Evolutionary conservation across 2,113 vertebrate genomes (phyloP), one percentile per base, ranked within the genome.

Genomic region (Chunga burmeisteri): DNA sequence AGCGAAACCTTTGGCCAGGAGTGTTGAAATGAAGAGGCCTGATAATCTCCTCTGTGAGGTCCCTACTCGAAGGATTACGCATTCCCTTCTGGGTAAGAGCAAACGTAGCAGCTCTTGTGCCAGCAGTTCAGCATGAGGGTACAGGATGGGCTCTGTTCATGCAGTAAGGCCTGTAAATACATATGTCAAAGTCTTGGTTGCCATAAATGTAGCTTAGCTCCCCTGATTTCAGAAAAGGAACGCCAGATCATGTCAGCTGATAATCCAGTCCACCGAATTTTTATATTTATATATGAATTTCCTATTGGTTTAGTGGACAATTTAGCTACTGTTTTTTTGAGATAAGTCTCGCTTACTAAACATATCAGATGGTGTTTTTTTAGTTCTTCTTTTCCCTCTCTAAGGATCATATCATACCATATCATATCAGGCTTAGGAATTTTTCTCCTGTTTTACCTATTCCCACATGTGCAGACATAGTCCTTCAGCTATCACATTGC

Each of bases 111-210:
- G 34, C n/a, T 75, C 18, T 56, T 30, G 47, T 40, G 52, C 18
- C 50, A 61, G 53, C 46, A 80, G 49, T 32, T 77, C 44, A 49
- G 50, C 0, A 2, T 29, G 22, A 38, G 53, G 29, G 20, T 40
- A 42, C 32, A 47, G 16, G 38, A 46, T 0, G 2, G 42, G 34
- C n/a, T 74, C 46, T 10, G 2, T 11, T 42, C 1, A 2, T 70
- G 38, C 17, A 50, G 44, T n/a, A 81, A 50, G 50, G 34, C 21
- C 65, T 84, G 49, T 16, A 44, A 77, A 85, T 27, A 75, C 27
- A 30, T 6, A 19, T 8, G 21, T n/a, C 30, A 83, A 77, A 83
- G 36, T 32, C 27, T 44, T 12, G 11, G 47, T 6, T 77, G 50
- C 53, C 59, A 34, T 42, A 27, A 80, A 81, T 15, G 32, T n/a